These are phyloP conservation scores for Herminia tarsipennalis DNA, from an alignment of 2,888 invertebrate genomes.

Conservation along the genomic window DNA sequence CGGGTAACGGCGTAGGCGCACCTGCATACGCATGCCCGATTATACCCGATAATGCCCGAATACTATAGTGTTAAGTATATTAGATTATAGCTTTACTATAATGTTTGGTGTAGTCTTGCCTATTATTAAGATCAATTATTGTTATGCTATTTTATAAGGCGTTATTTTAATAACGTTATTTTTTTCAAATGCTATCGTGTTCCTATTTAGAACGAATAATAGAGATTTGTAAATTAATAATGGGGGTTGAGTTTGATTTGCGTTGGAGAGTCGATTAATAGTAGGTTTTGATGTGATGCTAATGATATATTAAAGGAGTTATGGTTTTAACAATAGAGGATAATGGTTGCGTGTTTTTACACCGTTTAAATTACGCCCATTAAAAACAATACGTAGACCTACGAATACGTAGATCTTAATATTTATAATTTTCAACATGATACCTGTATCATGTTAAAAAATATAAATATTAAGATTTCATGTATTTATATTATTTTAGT, in stretches of 20 bases:
- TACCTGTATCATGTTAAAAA: too few relatives aligned
- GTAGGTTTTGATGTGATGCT: background rate
- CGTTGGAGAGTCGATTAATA: slow-evolving; percentile 12
- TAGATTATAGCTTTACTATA: slow-evolving; percentile 38
- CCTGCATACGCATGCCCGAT: slow-evolving; percentile 47
- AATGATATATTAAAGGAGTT: slow-evolving; percentile 3
- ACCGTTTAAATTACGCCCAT: too few relatives aligned
- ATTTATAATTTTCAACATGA: too few relatives aligned
- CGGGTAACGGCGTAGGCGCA: slow-evolving; percentile 49
- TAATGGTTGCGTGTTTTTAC: background rate
- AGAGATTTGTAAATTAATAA: slow-evolving; percentile 16
- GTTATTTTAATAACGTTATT: background rate
- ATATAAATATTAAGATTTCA: too few relatives aligned
- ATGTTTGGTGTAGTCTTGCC: slow-evolving; percentile 25
- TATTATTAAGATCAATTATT: slow-evolving; percentile 6
- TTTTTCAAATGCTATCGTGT: slow-evolving; percentile 9
- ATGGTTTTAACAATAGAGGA: slow-evolving; percentile 3
- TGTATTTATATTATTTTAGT: too few relatives aligned
- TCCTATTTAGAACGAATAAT: slow-evolving; percentile 31
- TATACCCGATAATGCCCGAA: slow-evolving; percentile 40
- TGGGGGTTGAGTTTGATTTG: slow-evolving; percentile 13
- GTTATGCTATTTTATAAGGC: background rate
- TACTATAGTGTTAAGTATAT: slow-evolving; percentile 42
- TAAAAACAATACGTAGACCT: too few relatives aligned
- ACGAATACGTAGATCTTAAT: too few relatives aligned